Evolutionary conservation across 1,140 invertebrate genomes (phyloP), one percentile per base, ranked within the genome.

Genomic region (Cyphomyrmex costatus): DNA sequence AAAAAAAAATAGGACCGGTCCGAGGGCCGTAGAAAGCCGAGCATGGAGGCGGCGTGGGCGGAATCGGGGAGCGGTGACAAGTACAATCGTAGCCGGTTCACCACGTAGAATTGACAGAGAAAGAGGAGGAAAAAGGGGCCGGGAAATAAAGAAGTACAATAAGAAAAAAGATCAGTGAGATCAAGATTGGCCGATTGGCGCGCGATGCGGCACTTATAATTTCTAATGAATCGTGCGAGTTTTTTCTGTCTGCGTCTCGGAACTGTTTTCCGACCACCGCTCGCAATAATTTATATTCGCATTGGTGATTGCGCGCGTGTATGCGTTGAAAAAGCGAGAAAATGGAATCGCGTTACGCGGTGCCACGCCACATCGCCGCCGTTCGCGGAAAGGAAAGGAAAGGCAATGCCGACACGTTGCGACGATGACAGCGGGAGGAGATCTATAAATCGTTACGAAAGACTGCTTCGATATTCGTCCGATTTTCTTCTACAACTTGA

Each of bases 201-300:
- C 46, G 70, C 21, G 58, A 78, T 78, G 76, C 87, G 76, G 79
- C 86, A 89, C 87, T 93, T 92, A 91, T 92, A 93, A 93, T 93
- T 93, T 93, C 91, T 93, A 93, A 93, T 92, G 89, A 83, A 87
- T 78, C 82, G 85, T 46, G 86, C 68, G 76, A 36, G 46, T 5
- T 30, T 79, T 91, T 92, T 88, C 91, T 90, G 61, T 85, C 73
- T 51, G 24, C 53, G 27, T 49, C 53, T 60, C 53, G 12, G n/a
- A 51, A 77, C 73, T 33, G 77, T 30, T 71, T 60, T 58, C 30
- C 85, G 46, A 84, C 53, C n/a, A 58, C 24, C 53, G 82, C 63
- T 8, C 79, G 76, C 85, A 92, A 92, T 93, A 90, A 93, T 92
- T 93, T 93, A 92, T 87, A 77, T 91, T 77, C n/a, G 30, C 51